These are phyloP conservation scores for Grus americana DNA, from an alignment of 2,113 vertebrate species.

Conservation along the genomic window DNA sequence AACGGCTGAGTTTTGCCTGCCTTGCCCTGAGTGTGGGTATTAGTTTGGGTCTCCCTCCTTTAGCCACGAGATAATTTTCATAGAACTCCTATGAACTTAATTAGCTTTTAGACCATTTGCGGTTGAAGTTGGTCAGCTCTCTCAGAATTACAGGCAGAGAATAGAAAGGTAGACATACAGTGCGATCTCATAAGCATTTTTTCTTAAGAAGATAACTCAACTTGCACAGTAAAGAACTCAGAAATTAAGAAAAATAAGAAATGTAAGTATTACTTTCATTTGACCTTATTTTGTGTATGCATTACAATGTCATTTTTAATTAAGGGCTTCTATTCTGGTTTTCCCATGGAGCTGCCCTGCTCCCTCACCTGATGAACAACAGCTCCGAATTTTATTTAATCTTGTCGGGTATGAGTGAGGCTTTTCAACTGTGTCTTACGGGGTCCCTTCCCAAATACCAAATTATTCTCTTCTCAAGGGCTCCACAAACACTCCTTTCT, in stretches of 20 bases:
- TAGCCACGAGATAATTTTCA: not conserved
- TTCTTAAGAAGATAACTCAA: not conserved
- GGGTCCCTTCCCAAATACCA: not conserved
- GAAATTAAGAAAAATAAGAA: not conserved
- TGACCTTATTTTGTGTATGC: not conserved
- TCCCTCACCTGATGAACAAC: not conserved
- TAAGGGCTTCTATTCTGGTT: not conserved
- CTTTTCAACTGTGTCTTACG: accelerated
- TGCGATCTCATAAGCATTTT: not conserved
- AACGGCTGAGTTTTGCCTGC: not conserved
- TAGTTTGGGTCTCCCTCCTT: not conserved
- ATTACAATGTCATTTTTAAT: not conserved
- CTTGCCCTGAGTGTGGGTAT: not conserved
- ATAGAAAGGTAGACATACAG: not conserved
- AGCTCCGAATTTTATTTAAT: not conserved
- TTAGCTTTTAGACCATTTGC: not conserved
- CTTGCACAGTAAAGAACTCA: not conserved
- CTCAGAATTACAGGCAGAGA: not conserved
- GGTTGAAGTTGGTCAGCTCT: not conserved
- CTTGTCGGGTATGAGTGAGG: not conserved
- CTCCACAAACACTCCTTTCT: not conserved
- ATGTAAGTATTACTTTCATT: not conserved
- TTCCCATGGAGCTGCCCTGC: not conserved
- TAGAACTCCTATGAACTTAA: not conserved
- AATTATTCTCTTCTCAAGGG: not conserved